Evolutionary conservation across 2,797 vertebrate genomes (phyloP), one percentile per base, ranked within the genome.

Genomic region (Sebastes hopkinsi): DNA sequence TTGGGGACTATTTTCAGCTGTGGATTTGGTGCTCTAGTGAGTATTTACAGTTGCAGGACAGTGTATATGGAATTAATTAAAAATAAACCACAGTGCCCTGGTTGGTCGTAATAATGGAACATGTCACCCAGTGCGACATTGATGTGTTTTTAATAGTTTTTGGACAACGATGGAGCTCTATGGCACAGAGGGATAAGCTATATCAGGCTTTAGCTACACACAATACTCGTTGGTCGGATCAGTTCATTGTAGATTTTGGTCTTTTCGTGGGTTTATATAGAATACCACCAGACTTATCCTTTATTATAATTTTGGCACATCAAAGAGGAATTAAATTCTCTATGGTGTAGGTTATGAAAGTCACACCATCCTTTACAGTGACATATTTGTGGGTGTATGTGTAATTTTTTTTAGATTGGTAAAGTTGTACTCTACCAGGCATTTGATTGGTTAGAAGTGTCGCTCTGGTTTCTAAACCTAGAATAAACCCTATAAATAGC

Each of bases 401-500:
- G 10, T 25, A 16, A 46, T 25, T 3, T 36, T 16, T 29, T 16
- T 56, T 60, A 54, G 27, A 82, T 80, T 30, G 65, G 52, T 74
- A 50, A 81, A 72, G 75, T 81, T 79, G 27, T 58, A 60, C 67
- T 55, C 29, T 30, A 81, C 13, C 72, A 22, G 69, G 5, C 75
- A 4, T 84, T 38, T 81, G 87, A 90, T 90, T 90, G 87, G 88
- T 72, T 27, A 77, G 61, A 89, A 89, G 82, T 83, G 66, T 22
- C 42, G 85, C 71, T 88, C 89, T 89, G 84, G 83, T 93, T 92
- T 91, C 80, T 67, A 85, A 89, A 90, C 87, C 87, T 72, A 90
- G 87, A 93, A 88, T 79, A 55, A 88, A 70, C n/a, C 38, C 80
- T 90, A 92, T 85, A 88, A 90, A 93, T 92, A 90, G 85, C 46